Base-by-base conservation (phyloP, 2,888 invertebrate species). In the Agriotes lineatus region DNA sequence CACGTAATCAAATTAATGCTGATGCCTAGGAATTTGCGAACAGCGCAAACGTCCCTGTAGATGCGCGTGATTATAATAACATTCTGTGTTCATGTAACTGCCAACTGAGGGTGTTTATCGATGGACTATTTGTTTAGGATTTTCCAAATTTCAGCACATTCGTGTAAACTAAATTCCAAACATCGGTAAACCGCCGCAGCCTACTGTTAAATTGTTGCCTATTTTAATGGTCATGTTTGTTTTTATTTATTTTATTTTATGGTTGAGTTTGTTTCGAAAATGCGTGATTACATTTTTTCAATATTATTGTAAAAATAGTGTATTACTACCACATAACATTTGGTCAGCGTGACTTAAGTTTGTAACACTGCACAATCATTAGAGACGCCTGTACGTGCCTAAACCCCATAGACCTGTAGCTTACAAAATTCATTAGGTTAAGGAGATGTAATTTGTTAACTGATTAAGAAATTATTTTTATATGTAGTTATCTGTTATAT, bases 1-100 rank as follows among this genome's bases (percentile, higher is more conserved):
- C 64, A 57, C 22, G 3, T 35, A 61, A 48, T 22, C 25, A 30
- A 44, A 25, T 44, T 45, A 45, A 45, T 30, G 58, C 58, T 52
- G 33, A 33, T 52, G n/a, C n/a, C n/a, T 30, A 16, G 7, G 18
- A 10, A 30, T 33, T 52, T 30, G n/a, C 5, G 18, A 16, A 30
- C 16, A 12, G 22, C 19, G 48, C 19, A 48, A 22, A 20, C 14
- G n/a, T n/a, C n/a, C n/a, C n/a, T n/a, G n/a, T n/a, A n/a, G n/a
- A n/a, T n/a, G n/a, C n/a, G n/a, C n/a, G 16, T 14, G 16, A 42
- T 42, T 42, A n/a, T n/a, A 1, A 16, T 52, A 33, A 33, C 16
- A 18, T 52, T 52, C 52, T 52, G 52, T 52, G 52, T 52, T 52
- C 30, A 18, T 18, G 33, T 33, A 52, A 52, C 52, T 52, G 52